Conservation (phyloP, 2,113 vertebrate genomes). For the Rhinichthys klamathensis region DNA sequence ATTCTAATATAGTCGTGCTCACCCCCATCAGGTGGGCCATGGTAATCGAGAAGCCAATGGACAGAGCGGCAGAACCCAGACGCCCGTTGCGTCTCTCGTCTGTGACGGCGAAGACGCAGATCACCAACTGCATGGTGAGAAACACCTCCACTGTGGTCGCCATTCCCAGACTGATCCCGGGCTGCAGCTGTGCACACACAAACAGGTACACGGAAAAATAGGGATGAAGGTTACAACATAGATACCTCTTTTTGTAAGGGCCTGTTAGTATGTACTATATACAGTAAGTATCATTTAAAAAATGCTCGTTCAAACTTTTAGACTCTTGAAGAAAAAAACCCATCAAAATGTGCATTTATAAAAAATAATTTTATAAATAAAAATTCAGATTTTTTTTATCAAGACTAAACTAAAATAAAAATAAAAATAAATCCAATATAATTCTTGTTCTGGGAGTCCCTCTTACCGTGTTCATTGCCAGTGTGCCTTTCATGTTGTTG, state of each 20-base stretch:
- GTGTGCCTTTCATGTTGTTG: constrained; percentile 83
- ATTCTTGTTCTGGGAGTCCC: not conserved
- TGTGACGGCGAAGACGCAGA: constrained; percentile 88
- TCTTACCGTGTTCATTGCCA: constrained; percentile 89
- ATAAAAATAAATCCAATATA: not conserved
- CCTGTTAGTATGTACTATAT: not conserved
- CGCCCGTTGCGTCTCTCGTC: constrained; percentile 89
- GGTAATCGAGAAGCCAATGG: constrained; percentile 90
- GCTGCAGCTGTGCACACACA: constrained; percentile 79
- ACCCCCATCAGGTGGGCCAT: constrained; percentile 94
- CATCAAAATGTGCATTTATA: not conserved
- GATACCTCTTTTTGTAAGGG: not conserved
- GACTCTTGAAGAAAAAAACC: not conserved
- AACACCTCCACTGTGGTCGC: constrained; percentile 90
- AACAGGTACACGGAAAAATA: not conserved
- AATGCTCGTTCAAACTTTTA: not conserved
- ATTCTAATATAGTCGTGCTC: constrained; percentile 59
- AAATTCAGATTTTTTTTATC: not conserved
- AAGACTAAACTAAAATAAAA: not conserved
- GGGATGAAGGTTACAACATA: not conserved
- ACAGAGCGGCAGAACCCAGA: constrained; percentile 84
- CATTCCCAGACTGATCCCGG: constrained; percentile 87
- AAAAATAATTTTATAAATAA: not conserved
- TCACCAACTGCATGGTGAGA: constrained; percentile 88
- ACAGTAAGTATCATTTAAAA: not conserved